A percentile compares a stretch with the other conserved stretches of the same genome.
These are phyloP conservation scores for Lysandra bellargus DNA, from an alignment of 2,888 invertebrate species.

Conservation along the genomic window DNA sequence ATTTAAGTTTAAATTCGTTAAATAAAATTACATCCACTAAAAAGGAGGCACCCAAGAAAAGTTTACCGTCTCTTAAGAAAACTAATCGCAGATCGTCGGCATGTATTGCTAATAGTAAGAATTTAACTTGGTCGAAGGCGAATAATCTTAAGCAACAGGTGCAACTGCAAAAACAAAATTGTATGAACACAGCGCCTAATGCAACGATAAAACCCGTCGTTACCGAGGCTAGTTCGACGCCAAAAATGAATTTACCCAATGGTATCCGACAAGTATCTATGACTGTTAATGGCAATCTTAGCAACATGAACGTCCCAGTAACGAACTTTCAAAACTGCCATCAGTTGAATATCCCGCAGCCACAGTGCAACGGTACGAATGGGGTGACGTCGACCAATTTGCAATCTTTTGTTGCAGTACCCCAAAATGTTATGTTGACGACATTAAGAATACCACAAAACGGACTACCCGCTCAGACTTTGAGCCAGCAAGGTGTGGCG, in stretches of 20 bases:
- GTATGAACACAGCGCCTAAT: conserved; percentile 53
- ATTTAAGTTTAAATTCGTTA: conserved; percentile 54
- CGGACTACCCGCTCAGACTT: conserved; percentile 63
- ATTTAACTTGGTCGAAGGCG: conserved; percentile 74
- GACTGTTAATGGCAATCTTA: conserved; percentile 63
- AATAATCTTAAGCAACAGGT: conserved; percentile 73
- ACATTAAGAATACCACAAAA: conserved; percentile 80
- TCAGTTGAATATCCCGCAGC: conserved; percentile 67
- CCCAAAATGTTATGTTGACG: conserved; percentile 80
- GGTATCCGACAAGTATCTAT: conserved; percentile 67
- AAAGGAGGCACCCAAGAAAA: conserved; percentile 60
- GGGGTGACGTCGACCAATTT: conserved; percentile 62
- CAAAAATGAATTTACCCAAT: conserved; percentile 70
- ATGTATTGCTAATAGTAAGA: conserved; percentile 74
- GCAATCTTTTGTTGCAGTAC: conserved; percentile 72
- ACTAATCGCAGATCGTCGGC: conserved; percentile 73
- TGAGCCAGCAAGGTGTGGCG: conserved; percentile 66
- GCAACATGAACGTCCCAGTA: conserved; percentile 66
- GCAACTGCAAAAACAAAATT: conserved; percentile 69
- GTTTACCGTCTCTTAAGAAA: conserved; percentile 55
- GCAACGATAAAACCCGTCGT: conserved; percentile 47
- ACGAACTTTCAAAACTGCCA: conserved; percentile 71
- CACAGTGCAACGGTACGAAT: conserved; percentile 58
- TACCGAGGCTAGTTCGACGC: conserved; percentile 62
- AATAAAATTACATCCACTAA: conserved; percentile 56